Conservation (phyloP, 37 sponge, comb jelly and placozoan genomes). For the Axinella damicornis region DNA sequence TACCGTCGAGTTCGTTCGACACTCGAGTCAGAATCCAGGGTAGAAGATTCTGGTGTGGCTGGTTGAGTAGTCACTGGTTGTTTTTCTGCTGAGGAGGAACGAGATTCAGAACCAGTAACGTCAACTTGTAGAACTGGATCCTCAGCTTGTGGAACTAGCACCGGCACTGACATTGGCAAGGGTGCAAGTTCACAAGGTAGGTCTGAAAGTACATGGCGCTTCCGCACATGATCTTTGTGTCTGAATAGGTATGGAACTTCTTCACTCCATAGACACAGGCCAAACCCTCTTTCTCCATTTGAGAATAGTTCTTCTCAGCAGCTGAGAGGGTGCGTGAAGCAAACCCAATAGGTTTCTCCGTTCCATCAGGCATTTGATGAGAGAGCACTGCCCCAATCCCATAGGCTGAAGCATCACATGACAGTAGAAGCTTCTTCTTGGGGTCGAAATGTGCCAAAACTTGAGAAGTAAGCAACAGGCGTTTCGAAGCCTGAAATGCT, state of each 20-base stretch:
- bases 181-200: too few relatives aligned
- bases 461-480: background rate
- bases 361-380: background rate
- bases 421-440: background rate
- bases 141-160: too few relatives aligned
- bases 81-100: too few relatives aligned
- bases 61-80: too few relatives aligned
- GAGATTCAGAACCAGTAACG: too few relatives aligned
- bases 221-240: too few relatives aligned
- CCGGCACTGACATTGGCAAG: too few relatives aligned
- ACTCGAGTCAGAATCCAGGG: too few relatives aligned
- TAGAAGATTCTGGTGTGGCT: too few relatives aligned
- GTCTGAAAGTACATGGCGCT: too few relatives aligned
- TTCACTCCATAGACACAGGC: slow-evolving; percentile 16
- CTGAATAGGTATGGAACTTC: slow-evolving; percentile 25
- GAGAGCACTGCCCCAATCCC: slow-evolving; percentile 24
- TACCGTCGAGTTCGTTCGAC: too few relatives aligned
- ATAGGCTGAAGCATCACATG: slow-evolving; percentile 34
- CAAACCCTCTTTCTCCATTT: slow-evolving; percentile 32
- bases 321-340: slow-evolving; percentile 8
- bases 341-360: slow-evolving; percentile 4
- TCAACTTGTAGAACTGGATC: too few relatives aligned
- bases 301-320: slow-evolving; percentile 30
- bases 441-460: slow-evolving; percentile 20
- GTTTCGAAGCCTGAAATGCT: background rate